These are phyloP conservation scores for Sebastes glaucus DNA, from an alignment of 2,797 vertebrate genomes.

Conservation along the genomic window DNA sequence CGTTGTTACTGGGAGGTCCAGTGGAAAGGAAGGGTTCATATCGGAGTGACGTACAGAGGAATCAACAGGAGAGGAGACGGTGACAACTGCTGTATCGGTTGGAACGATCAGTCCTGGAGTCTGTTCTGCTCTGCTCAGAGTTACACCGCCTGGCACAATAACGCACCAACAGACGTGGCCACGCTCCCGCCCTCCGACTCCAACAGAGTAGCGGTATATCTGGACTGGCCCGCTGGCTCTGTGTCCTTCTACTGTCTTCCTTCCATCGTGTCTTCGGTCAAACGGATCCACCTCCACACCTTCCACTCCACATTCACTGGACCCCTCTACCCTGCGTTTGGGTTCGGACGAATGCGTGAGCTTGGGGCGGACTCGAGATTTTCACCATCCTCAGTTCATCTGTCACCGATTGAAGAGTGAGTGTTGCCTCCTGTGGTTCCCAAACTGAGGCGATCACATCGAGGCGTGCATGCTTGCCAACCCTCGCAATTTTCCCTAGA, in stretches of 20 bases:
- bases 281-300: constrained; percentile 16
- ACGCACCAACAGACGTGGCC: neutral
- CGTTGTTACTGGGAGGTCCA: constrained; percentile 40
- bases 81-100: neutral
- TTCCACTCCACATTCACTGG: constrained; percentile 20
- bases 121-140: constrained; percentile 13
- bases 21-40: constrained; percentile 13
- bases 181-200: neutral
- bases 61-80: constrained; percentile 3
- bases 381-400: neutral
- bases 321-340: constrained; percentile 16
- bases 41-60: constrained; percentile 21
- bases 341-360: neutral
- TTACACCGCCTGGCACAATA: constrained; percentile 31
- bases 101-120: constrained; percentile 35
- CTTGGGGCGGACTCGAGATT: neutral
- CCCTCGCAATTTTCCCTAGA: too few species aligned
- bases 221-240: constrained; percentile 32
- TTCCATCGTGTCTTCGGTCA: neutral
- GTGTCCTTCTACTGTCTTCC: constrained; percentile 39
- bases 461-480: too few species aligned
- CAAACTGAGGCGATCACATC: neutral
- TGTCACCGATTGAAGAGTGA: neutral
- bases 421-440: neutral
- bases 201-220: constrained; percentile 18